Percentiles rank a stretch among this genome's conserved stretches.
phyloP scores from a whole-genome alignment of 2,888 invertebrate genomes.

The Bembecia ichneumoniformis region DNA sequence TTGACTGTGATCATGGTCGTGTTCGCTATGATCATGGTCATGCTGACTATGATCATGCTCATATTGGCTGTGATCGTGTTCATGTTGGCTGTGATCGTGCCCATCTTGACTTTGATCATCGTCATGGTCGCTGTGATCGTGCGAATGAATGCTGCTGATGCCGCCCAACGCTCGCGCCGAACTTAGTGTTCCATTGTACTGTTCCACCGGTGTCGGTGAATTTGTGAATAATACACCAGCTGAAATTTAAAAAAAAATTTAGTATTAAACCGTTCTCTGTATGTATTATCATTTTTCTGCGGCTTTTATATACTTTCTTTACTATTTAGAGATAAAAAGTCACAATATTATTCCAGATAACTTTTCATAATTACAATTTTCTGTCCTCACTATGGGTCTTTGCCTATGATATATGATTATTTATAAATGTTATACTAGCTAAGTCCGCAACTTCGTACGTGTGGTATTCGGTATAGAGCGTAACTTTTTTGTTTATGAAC shows the following conservation, averaged over 20 bases:
- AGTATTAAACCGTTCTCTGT: not conserved
- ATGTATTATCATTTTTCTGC: too few species aligned
- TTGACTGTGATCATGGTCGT: constrained; percentile 8
- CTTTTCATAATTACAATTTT: too few species aligned
- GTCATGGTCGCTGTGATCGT: constrained; percentile 10
- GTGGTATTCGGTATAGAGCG: too few species aligned
- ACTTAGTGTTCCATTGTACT: constrained; percentile 59
- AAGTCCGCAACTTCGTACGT: too few species aligned
- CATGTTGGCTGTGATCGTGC: constrained; percentile 14
- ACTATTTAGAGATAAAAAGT: too few species aligned
- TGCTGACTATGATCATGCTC: constrained; percentile 15
- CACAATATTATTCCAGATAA: too few species aligned
- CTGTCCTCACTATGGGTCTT: too few species aligned
- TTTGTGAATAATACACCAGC: constrained; percentile 79
- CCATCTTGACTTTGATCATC: constrained; percentile 10
- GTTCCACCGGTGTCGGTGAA: constrained; percentile 74
- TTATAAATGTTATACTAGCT: too few species aligned
- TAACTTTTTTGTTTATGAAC: too few species aligned
- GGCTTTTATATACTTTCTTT: too few species aligned
- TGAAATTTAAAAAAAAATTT: constrained; percentile 37
- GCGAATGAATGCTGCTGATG: constrained; percentile 31
- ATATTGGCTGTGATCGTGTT: constrained; percentile 13
- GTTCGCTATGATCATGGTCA: constrained; percentile 4
- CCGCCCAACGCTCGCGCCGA: constrained; percentile 75
- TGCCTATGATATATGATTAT: too few species aligned